Base-by-base conservation (phyloP, 2,888 invertebrate genomes). In the Loripinus fragilis region DNA sequence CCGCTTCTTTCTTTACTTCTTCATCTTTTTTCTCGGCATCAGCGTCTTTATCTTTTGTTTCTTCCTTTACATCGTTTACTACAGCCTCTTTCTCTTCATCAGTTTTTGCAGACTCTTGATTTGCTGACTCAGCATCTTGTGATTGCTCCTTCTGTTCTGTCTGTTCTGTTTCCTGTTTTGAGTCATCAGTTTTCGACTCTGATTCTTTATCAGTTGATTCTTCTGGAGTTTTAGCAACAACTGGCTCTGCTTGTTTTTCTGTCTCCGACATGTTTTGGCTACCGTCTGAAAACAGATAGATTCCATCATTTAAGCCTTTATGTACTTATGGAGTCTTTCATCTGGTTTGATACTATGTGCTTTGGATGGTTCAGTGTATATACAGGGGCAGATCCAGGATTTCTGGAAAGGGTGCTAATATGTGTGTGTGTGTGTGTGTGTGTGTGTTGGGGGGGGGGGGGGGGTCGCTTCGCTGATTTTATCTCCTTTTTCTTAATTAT, bases 51-150 rank as follows among this genome's bases (percentile, higher is more conserved):
- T 60, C 50, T 25, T 79, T 71, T 38, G 38, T 38, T 15, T 76
- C 72, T 2, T 45, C 50, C 69, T 78, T 71, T 20, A 74, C 74
- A 8, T 64, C 69, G n/a, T 64, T 67, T 45, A 75, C 73, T 41
- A 12, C 66, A 28, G 67, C 65, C 17, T 42, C 65, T 20, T 71
- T n/a, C 30, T 45, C 66, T 35, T 35, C 52, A 55, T 41, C 33
- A 8, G 10, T 60, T 12, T 60, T 23, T n/a, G 10, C 60, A 33
- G 3, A 10, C 17, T 25, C 17, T 30, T 30, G 12, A 17, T 60
- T 20, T n/a, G 1, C 60, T 60, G 5, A 2, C 17, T 25, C 5
- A 3, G 25, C 20, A 3, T 60, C 60, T 17, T 33, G 33, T 60
- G 60, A 23, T 23, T 55, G 23, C 17, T 60, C 60, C 15, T 60